Base-by-base conservation (phyloP, 1,140 invertebrate species). In the Piezodorus guildinii region DNA sequence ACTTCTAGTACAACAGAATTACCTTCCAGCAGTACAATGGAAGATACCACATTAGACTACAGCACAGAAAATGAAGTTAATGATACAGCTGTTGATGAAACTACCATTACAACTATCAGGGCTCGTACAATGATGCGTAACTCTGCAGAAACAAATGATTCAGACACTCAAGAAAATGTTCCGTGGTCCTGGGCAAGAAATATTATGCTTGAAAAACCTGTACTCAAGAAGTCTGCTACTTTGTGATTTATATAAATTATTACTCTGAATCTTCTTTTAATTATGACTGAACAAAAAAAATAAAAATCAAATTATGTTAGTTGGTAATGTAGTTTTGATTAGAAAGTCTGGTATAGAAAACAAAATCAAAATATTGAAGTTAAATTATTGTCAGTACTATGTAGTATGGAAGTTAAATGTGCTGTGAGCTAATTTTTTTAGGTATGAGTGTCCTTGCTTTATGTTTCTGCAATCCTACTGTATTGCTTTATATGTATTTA, bases 121-220 rank as follows among this genome's bases (percentile, higher is more conserved):
- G 21, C 52, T 39, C 51, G 52, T 30, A 17, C 46, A 17, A 21
- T 44, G 16, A 6, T 16, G 23, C 52, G 23, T 8, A 56, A 56
- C 15, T 30, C 43, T 14, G 44, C 56, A 34, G 56, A 64, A n/a
- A 54, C 27, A 1, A 54, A 49, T 27, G 58, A 66, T 1, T 62
- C 51, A 49, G 19, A 62, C 44, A 30, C 49, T 12, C 52, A 66
- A 15, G 59, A 65, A 77, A 66, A 74, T 73, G 60, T 70, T 21
- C 68, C 69, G 15, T 72, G 71, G 71, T 64, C 67, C 16, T 72
- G 71, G 71, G 69, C 70, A 9, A 68, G 68, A 60, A 68, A 71
- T 59, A 71, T 71, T 19, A 67, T 69, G 69, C 65, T 71, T 2
- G 70, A 72, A 52, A 72, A 70, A 66, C 71, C 70, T 5, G 68